These are phyloP conservation scores for Diarsia brunnea DNA, from an alignment of 2,888 invertebrate genomes.

Conservation along the genomic window DNA sequence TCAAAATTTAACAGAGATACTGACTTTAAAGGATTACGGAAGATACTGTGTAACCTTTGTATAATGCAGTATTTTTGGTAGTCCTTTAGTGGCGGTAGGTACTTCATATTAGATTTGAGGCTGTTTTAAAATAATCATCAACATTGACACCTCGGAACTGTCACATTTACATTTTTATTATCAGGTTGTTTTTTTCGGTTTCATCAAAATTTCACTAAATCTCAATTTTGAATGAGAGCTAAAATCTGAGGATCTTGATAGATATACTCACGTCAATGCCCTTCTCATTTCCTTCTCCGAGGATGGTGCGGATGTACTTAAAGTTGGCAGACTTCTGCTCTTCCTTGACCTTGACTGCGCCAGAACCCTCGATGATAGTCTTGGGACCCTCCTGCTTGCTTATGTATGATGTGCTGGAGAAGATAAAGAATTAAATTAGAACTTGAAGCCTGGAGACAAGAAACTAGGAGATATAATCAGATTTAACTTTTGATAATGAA, in stretches of 20 bases:
- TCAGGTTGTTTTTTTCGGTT: not conserved
- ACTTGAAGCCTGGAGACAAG: not conserved
- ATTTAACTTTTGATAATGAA: not conserved
- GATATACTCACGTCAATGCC: slow-evolving; percentile 89
- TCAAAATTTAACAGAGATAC: not conserved
- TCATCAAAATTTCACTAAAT: not conserved
- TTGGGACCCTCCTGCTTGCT: slow-evolving; percentile 93
- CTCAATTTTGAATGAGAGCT: not conserved
- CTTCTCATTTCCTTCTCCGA: slow-evolving; percentile 92
- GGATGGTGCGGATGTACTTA: slow-evolving; percentile 92
- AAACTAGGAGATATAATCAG: not conserved
- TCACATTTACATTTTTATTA: not conserved
- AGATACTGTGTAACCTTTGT: too few relatives aligned
- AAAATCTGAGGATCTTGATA: not conserved
- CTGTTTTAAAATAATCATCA: not conserved
- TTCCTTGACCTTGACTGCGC: slow-evolving; percentile 93
- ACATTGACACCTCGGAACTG: not conserved
- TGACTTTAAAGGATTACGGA: not conserved
- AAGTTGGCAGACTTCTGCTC: slow-evolving; percentile 93
- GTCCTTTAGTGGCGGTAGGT: too few relatives aligned
- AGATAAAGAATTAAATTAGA: not conserved
- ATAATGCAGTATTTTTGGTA: too few relatives aligned
- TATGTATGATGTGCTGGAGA: slow-evolving; percentile 92
- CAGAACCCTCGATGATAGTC: slow-evolving; percentile 94
- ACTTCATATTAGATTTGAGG: not conserved